Conservation (phyloP, 2,797 vertebrate species). For the Gymnopithys bicolor region DNA sequence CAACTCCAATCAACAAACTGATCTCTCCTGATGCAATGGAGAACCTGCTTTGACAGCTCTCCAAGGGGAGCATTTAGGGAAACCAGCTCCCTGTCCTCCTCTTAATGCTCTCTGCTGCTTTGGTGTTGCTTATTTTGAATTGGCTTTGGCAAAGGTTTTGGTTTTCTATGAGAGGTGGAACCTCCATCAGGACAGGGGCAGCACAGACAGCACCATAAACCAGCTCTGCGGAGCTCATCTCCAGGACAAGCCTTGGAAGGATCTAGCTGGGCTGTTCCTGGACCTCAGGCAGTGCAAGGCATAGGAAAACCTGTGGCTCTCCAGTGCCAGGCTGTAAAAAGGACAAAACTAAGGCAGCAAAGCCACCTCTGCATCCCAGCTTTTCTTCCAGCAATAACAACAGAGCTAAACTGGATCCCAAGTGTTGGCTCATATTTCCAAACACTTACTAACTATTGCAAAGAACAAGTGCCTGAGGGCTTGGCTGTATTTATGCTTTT, state of each 20-base stretch:
- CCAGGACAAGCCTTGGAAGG: not conserved
- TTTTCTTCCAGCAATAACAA: constrained; percentile 11
- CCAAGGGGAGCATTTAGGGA: fast-evolving
- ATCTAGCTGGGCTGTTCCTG: not conserved
- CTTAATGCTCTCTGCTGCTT: not conserved
- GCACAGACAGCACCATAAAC: fast-evolving
- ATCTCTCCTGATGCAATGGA: not conserved
- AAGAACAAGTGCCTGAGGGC: constrained; percentile 36
- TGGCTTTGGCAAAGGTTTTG: not conserved
- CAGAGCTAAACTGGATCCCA: constrained; percentile 17
- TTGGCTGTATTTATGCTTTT: constrained; percentile 50
- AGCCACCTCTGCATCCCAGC: not conserved
- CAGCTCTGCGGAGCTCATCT: not conserved
- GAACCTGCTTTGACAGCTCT: not conserved
- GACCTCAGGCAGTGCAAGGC: not conserved
- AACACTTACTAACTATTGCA: constrained; percentile 52
- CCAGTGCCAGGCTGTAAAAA: not conserved
- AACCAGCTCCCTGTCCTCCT: not conserved
- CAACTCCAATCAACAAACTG: not conserved
- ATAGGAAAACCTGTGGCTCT: not conserved
- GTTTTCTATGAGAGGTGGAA: not conserved
- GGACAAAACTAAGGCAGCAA: not conserved
- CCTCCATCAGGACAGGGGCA: not conserved
- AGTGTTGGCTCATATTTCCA: constrained; percentile 29
- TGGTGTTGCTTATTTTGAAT: not conserved